Base-by-base conservation (phyloP, 92 coral and sea anemone genomes). In the Palythoa caribaeorum region DNA sequence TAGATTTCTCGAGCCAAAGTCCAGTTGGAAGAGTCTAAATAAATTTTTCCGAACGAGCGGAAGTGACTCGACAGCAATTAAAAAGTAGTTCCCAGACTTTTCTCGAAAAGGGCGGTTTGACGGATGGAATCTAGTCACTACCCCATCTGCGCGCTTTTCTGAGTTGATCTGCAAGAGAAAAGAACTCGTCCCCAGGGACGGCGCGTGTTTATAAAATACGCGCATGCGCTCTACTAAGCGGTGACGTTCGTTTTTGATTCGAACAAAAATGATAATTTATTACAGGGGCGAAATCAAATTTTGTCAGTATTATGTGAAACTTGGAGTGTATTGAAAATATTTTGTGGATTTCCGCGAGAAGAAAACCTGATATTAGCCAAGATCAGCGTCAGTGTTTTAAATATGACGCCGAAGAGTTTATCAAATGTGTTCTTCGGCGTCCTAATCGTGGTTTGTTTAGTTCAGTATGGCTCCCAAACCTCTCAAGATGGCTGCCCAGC, bases 381-480 rank as follows among this genome's bases (percentile, higher is more conserved):
- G 66, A 11, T 7, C 20, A 2, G 47, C 16, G 37, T 37, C 53
- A 66, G 76, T 47, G 76, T 47, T 10, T 19, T 17, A 51, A 65
- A 37, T 16, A 81, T 81, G 86, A 66, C 86, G 86, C 86, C 86
- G 75, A 81, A 81, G 86, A 81, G 74, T 44, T 81, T 50, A 3
- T 37, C 44, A 35, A 47, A 19, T 38, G 12, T 66, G 86, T 13
- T 65, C 86, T 81, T 81, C 86, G 86, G 86, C 86, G 86, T 81
- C 86, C 76, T 81, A 5, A 20, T 81, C 5, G 59, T 44, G 73
- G 15, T 81, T 1, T 66, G 44, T 47, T 81, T 81, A 19, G 86
- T 81, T 19, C 86, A 81, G 74, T 66, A 66, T 81, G 86, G 86
- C 57, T 13, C 66, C 86, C 86, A 68, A 68, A 81, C 75, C 40